Conservation (phyloP, 2,113 vertebrate genomes). For the Megaceryle torquata region DNA sequence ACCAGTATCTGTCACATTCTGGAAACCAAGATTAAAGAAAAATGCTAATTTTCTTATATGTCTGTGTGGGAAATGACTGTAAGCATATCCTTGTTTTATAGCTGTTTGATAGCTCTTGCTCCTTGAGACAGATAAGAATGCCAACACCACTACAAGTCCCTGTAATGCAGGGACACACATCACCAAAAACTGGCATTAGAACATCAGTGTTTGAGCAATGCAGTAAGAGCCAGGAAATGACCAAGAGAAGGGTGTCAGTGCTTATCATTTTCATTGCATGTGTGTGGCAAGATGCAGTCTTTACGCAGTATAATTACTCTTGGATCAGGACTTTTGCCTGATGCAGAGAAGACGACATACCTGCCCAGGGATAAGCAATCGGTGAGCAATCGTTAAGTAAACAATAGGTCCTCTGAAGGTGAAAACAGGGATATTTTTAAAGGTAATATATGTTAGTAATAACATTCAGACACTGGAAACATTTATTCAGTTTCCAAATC, state of each 20-base stretch:
- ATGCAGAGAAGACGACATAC: neutral
- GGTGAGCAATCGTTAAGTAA: neutral
- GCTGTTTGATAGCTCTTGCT: neutral
- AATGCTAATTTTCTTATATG: neutral
- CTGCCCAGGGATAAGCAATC: neutral
- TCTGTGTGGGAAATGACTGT: neutral
- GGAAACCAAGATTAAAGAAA: neutral
- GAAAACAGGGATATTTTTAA: neutral
- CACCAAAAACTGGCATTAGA: neutral
- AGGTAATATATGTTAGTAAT: neutral
- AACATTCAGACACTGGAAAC: neutral
- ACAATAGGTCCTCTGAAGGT: neutral
- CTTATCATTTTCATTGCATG: rapidly evolving
- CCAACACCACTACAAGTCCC: neutral
- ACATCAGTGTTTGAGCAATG: neutral
- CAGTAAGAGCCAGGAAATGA: neutral
- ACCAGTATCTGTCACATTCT: neutral
- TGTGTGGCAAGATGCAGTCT: neutral
- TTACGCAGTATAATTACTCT: neutral
- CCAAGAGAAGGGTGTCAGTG: neutral
- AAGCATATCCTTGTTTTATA: neutral
- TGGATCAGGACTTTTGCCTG: neutral
- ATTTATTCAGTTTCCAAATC: neutral
- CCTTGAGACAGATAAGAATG: neutral
- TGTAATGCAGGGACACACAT: neutral